A percentile compares a stretch with the other conserved stretches of the same genome.
Evolutionary conservation across 2,888 invertebrate genomes (phyloP).

Genomic region (Sphaerophoria rueppellii): DNA sequence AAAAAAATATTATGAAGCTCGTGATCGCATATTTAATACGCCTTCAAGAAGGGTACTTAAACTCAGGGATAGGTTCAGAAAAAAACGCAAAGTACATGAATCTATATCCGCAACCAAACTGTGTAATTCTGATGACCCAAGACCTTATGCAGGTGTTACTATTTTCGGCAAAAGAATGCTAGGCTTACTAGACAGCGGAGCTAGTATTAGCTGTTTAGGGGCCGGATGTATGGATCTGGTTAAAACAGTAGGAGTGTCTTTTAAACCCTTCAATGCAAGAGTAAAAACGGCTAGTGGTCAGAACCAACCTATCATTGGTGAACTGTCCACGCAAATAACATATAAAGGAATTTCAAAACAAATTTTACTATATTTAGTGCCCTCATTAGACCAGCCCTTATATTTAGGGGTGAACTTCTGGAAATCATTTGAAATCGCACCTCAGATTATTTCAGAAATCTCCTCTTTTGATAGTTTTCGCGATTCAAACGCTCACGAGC

Average conservation of each 20-base stretch:
- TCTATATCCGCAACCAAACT: not conserved
- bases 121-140: not conserved
- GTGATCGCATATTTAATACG: slow-evolving; percentile 8
- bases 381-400: too few species aligned
- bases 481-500: slow-evolving; percentile 19
- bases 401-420: too few species aligned
- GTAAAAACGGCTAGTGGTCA: slow-evolving; percentile 1
- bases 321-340: not conserved
- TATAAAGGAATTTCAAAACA: too few species aligned
- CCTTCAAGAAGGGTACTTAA: not conserved
- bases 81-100: not conserved
- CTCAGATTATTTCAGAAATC: slow-evolving; percentile 1
- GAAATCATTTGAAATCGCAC: not conserved
- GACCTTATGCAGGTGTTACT: not conserved
- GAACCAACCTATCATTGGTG: not conserved
- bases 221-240: not conserved
- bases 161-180: slow-evolving; percentile 15
- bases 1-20: slow-evolving; percentile 1
- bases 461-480: not conserved
- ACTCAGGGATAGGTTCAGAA: slow-evolving; percentile 2
- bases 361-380: too few species aligned
- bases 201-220: not conserved
- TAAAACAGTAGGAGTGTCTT: not conserved
- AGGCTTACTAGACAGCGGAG: slow-evolving; percentile 1
- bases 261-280: not conserved